phyloP scores from a whole-genome alignment of 1,140 invertebrate species.

The Diorhabda carinulata region DNA sequence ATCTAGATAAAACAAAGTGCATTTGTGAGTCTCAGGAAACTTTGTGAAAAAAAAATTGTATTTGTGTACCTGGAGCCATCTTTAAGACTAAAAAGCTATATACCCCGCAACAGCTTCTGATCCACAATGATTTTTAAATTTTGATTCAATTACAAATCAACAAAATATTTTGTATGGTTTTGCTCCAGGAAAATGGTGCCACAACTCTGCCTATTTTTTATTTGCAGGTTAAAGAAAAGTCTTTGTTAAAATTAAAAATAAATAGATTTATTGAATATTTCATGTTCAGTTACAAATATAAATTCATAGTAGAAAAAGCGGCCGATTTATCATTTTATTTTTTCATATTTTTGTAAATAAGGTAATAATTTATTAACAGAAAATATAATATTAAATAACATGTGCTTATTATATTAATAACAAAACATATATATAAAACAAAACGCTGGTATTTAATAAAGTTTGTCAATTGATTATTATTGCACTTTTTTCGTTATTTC shows the following conservation, averaged over 20 bases:
- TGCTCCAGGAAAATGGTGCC: too few species aligned
- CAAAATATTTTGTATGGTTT: too few species aligned
- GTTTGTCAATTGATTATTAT: constrained; percentile 11
- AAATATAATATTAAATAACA: constrained; percentile 16
- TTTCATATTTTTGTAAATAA: constrained; percentile 8
- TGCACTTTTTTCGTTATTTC: constrained; percentile 5
- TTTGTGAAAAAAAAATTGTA: too few species aligned
- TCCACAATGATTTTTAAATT: too few species aligned
- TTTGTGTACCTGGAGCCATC: too few species aligned
- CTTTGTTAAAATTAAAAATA: constrained; percentile 7
- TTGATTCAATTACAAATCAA: too few species aligned
- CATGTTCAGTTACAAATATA: constrained; percentile 16
- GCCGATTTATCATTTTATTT: neutral
- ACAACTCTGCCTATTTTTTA: too few species aligned
- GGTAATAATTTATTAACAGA: constrained; percentile 16
- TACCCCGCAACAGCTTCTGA: too few species aligned
- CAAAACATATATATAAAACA: constrained; percentile 5
- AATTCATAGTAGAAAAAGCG: constrained; percentile 7
- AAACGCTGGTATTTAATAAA: constrained; percentile 7
- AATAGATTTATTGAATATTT: constrained; percentile 16
- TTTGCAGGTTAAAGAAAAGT: too few species aligned
- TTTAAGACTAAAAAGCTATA: too few species aligned
- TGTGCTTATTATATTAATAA: constrained; percentile 12
- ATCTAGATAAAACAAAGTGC: too few species aligned
- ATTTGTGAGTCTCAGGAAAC: too few species aligned